Conservation (phyloP, 2,888 invertebrate genomes). For the Pristionchus maxplancki region DNA sequence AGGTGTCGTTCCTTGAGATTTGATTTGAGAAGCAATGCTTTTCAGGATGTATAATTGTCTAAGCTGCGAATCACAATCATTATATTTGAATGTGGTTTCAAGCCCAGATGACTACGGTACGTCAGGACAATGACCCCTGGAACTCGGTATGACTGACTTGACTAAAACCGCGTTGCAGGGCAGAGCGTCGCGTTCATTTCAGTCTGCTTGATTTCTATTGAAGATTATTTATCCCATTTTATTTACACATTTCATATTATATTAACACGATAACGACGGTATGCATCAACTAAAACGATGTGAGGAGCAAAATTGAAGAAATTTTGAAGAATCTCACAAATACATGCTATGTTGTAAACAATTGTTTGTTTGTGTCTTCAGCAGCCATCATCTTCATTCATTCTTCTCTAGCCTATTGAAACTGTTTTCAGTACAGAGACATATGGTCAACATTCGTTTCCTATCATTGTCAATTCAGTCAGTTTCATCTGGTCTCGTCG, state of each 20-base stretch:
- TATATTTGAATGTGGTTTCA: too few species aligned
- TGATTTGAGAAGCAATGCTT: too few species aligned
- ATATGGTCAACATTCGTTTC: background rate
- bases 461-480: background rate
- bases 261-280: background rate
- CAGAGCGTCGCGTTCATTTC: background rate
- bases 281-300: background rate
- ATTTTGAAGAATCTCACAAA: background rate
- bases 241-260: background rate
- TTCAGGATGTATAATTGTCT: too few species aligned
- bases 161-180: background rate
- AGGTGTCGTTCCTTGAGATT: too few species aligned
- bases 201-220: background rate
- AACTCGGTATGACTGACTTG: background rate
- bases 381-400: background rate
- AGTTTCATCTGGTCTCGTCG: background rate
- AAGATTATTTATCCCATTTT: background rate
- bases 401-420: background rate
- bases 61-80: too few species aligned
- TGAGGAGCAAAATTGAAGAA: background rate
- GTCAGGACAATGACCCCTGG: background rate
- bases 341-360: constrained; percentile 12
- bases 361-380: constrained; percentile 43
- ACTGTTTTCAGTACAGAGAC: too few species aligned
- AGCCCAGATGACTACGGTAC: too few species aligned